Evolutionary conservation across 2,888 invertebrate genomes (phyloP), one percentile per base, ranked within the genome.

Genomic region (Drosophila merina): DNA sequence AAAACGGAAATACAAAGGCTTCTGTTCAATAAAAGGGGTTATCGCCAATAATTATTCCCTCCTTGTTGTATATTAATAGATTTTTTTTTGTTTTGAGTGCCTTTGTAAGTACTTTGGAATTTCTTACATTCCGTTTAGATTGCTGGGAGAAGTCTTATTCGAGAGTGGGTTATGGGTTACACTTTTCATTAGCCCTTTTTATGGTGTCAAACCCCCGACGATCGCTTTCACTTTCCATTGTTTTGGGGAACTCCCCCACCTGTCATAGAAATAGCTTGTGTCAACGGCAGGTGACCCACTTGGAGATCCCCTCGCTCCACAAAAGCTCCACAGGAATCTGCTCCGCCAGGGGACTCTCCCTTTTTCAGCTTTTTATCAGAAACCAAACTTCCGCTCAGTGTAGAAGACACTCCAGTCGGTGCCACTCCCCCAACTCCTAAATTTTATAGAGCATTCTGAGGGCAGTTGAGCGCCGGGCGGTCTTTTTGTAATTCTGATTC

Each of bases 331-430:
- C 79, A 72, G 83, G 79, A 79, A 71, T 68, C 68, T 10, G 8
- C 6, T 38, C 25, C 44, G 20, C 50, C 4, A 42, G 30, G 33
- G 14, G 54, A 58, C 73, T 59, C 73, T 74, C 64, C 67, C 69
- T 69, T 66, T 20, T 20, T 20, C 20, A 20, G 20, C 20, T 20
- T 38, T 38, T 76, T 82, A 86, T 78, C 86, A 76, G 33, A 75
- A 75, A 45, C 57, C 54, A 83, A 83, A 83, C 86, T 83, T 83
- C 82, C 82, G 84, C 76, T 76, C 78, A 83, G 86, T 80, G 83
- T 77, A 81, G 28, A 30, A 10, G 33, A 58, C 47, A 68, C 45
- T 26, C n/a, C 67, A 45, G 9, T 28, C 44, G 10, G 25, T 42
- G 25, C 48, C 59, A 26, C 48, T 25, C 48, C 36, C 9, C 33